Conservation (phyloP, 2,113 vertebrate species). For the Sakesphorus luctuosus region DNA sequence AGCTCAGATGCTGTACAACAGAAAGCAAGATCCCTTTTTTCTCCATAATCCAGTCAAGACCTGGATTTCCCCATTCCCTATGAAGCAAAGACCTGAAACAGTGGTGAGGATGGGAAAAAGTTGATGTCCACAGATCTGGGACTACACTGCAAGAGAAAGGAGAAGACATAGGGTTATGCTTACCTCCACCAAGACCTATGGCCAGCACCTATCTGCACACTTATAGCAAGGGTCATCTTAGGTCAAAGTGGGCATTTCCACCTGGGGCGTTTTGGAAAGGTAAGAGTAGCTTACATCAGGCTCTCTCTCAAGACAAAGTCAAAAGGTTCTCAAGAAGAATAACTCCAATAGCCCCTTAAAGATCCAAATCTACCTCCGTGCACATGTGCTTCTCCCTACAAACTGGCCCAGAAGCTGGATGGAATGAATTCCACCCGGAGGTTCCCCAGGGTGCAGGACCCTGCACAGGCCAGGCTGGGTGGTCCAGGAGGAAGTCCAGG, state of each 20-base stretch:
- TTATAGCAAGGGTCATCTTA: background rate
- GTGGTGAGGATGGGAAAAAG: background rate
- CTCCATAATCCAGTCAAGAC: rapidly evolving
- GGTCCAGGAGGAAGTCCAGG: background rate
- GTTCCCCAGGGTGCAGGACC: background rate
- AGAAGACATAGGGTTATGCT: background rate
- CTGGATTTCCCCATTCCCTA: background rate
- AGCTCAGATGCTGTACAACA: background rate
- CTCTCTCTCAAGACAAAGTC: background rate
- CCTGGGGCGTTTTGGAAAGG: background rate
- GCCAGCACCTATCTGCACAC: background rate
- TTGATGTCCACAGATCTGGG: background rate
- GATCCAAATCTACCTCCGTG: background rate
- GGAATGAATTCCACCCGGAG: background rate
- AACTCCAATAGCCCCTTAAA: background rate
- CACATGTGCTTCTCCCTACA: background rate
- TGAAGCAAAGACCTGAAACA: background rate
- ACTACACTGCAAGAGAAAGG: background rate
- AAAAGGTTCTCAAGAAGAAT: background rate
- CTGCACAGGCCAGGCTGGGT: background rate
- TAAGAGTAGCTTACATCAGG: background rate
- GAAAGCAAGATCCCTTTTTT: background rate
- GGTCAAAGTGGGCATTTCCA: background rate
- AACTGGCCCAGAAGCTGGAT: background rate
- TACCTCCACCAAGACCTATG: background rate